Evolutionary conservation across 2,888 invertebrate genomes (phyloP), one percentile per base, ranked within the genome.

Genomic region (Platynereis dumerilii): DNA sequence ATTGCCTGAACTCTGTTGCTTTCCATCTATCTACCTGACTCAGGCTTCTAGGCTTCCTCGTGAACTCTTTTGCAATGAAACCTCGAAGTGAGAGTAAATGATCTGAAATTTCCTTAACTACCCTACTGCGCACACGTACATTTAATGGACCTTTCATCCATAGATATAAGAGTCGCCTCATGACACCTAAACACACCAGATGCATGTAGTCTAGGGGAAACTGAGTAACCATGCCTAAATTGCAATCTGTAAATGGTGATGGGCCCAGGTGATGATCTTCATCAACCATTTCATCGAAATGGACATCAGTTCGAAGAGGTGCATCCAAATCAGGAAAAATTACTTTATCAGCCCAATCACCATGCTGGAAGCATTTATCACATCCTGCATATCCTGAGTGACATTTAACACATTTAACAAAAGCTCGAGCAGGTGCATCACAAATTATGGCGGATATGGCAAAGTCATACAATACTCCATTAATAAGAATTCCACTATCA

Each of bases 171-270:
- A 76, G 29, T 27, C 69, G 60, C 64, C 68, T 72, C 44, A 71
- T 65, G 3, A 79, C 74, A 58, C 80, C 80, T 10, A 78, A 58
- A 57, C 76, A 78, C 2, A 76, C 72, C 7, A 75, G 68, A 62
- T 81, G 79, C 80, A 81, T 80, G 53, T 75, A 77, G 64, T 80
- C 79, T 5, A 78, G n/a, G 3, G 48, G 48, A 22, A 48, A 48
- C 7, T 5, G 3, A 5, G 7, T 48, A 3, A 48, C 22, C 48
- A 48, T 48, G n/a, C 17, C 22, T 20, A 48, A 10, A 48, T 5
- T 5, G 3, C 34, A 48, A 7, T 55, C 24, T 15, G 15, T 15
- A 24, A 55, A 55, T 24, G 26, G 3, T 2, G 55, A 55, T 12
- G 24, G 5, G 5, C 55, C 55, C 10, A 15, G n/a, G 17, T 55